phyloP scores from a whole-genome alignment of 2,888 invertebrate genomes.

The Drosophila niveifrons region DNA sequence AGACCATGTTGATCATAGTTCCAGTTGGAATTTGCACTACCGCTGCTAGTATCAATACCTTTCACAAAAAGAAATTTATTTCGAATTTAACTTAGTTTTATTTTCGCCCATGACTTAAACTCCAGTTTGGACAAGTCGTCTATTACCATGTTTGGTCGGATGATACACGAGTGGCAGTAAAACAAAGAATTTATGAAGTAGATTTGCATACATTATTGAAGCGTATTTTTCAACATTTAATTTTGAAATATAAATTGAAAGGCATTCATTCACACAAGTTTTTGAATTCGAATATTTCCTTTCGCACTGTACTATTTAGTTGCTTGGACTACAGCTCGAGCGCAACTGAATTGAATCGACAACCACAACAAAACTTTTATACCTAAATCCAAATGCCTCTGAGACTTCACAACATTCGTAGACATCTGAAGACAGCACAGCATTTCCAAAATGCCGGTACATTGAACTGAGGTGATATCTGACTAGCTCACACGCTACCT shows the following conservation, averaged over 20 bases:
- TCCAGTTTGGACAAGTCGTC: not conserved
- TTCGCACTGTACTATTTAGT: conserved; percentile 21
- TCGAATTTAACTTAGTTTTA: conserved; percentile 26
- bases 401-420: conserved; percentile 6
- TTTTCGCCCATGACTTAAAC: not conserved
- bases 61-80: conserved; percentile 10
- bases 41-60: conserved; percentile 15
- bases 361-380: conserved; percentile 56
- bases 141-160: conserved; percentile 57
- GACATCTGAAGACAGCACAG: not conserved
- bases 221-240: not conserved
- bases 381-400: conserved; percentile 24
- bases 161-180: conserved; percentile 66
- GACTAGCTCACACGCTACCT: not conserved
- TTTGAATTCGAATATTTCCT: conserved; percentile 4
- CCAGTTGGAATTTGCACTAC: conserved; percentile 43
- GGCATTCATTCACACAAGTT: conserved; percentile 38
- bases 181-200: conserved; percentile 61
- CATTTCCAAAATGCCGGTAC: not conserved
- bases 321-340: conserved; percentile 40
- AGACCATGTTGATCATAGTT: conserved; percentile 48
- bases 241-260: conserved; percentile 35
- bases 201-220: conserved; percentile 47
- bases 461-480: not conserved
- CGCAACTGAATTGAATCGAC: conserved; percentile 55